Evolutionary conservation across 2,113 vertebrate genomes (phyloP), one percentile per base, ranked within the genome.

Genomic region (Heterotis niloticus): DNA sequence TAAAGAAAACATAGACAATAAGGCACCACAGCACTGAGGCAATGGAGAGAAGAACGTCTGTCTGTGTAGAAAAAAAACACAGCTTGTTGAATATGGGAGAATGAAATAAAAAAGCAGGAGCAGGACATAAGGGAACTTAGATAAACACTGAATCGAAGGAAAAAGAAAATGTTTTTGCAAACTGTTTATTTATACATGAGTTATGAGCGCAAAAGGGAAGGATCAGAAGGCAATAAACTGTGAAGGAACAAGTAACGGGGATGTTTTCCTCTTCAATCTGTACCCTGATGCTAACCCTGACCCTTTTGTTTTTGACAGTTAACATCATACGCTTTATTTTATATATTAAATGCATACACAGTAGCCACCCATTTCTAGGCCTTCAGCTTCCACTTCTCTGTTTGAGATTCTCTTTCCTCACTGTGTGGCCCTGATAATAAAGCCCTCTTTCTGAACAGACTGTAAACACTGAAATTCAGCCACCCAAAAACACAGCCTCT

Each of bases 171-270:
- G 75, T 82, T 86, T 89, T 85, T 83, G 84, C 83, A 84, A 79
- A 78, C 80, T 90, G 89, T 90, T 91, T 90, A 88, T 90, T 90
- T 90, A 83, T 89, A 90, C 85, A 84, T 83, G 83, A 82, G 78
- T 70, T 77, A 83, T 77, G 83, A 83, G 83, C 86, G 82, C 84
- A 76, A 79, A 80, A 77, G 86, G 90, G 86, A 83, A 77, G 77
- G 87, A 87, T 85, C 88, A 80, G 81, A 78, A 81, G 85, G 81
- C 76, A n/a, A n/a, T 76, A 79, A 72, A 81, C 89, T 89, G 89
- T 89, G 86, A 85, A 88, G 83, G 84, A 88, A 44, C 34, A n/a
- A n/a, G 89, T 89, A 89, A 87, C 91, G 89, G 85, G 81, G 84
- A 85, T 74, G n/a, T 87, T 86, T 88, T 81, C 79, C 78, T 83